Base-by-base conservation (phyloP, 2,888 invertebrate genomes). In the Pseudolycoriella hygida region DNA sequence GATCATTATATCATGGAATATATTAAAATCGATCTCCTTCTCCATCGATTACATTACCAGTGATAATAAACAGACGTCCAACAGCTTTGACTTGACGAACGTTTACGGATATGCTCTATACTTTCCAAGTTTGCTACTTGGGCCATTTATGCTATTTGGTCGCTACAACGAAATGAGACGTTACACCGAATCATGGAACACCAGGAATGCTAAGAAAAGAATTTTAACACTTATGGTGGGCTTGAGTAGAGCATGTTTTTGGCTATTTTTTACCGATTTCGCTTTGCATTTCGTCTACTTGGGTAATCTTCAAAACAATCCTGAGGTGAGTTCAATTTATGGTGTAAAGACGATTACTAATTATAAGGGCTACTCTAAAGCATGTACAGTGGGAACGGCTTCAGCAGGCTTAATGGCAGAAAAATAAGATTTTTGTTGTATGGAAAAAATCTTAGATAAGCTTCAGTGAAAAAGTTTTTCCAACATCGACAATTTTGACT, bases 241-340 rank as follows among this genome's bases (percentile, higher is more conserved):
- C 53, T 57, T 81, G 48, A 40, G 64, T 2, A 67, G 83, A 52
- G 77, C 76, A 47, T 50, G 69, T 8, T 69, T 77, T 51, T 89
- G 87, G 77, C 69, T 77, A 48, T 56, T 76, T 17, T 64, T 85
- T 47, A 71, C 78, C 49, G 81, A 90, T 54, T 60, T 82, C 43
- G 61, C 72, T 1, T 68, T 87, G 39, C 90, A 93, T 65, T 89
- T 73, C 58, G 62, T 92, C 43, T 92, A 90, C 59, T 78, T 86
- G 51, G 79, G 78, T 61, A 81, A 85, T 11, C 68, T 90, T 59
- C 74, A 76, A 47, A 73, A 70, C 56, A 74, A 83, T 55, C 67
- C 75, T 38, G 61, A 74, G 64, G 80, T 78, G 66, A 57, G 56
- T 52, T 34, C 3, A 5, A 34, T 10, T 5, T 14, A 6, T 11